Conservation (phyloP, 2,113 vertebrate species). For the Melanocharis versteri region DNA sequence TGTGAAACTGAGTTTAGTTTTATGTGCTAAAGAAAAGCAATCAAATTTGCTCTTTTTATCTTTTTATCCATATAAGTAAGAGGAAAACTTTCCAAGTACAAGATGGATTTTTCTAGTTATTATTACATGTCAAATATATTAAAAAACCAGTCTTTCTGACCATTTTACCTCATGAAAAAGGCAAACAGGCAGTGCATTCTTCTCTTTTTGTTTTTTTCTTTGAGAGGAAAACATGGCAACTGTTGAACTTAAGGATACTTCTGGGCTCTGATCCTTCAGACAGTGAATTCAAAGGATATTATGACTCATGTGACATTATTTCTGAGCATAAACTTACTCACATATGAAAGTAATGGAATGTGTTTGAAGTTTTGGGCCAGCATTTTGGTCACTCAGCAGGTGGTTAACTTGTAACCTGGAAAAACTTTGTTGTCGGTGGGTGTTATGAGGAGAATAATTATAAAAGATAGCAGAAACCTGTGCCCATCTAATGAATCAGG, state of each 20-base stretch:
- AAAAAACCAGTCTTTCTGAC: not conserved
- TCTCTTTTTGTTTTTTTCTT: not conserved
- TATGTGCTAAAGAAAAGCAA: not conserved
- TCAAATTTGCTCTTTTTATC: not conserved
- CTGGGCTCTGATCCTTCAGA: slow-evolving; percentile 53
- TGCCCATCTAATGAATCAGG: not conserved
- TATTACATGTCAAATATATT: not conserved
- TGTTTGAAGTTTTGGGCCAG: slow-evolving; percentile 57
- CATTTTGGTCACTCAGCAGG: slow-evolving; percentile 52
- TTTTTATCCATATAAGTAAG: not conserved
- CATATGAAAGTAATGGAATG: slow-evolving; percentile 60
- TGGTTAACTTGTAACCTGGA: slow-evolving; percentile 56
- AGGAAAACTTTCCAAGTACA: not conserved
- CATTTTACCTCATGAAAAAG: not conserved
- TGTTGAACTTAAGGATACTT: slow-evolving; percentile 19
- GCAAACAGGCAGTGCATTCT: not conserved
- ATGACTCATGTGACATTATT: slow-evolving; percentile 66
- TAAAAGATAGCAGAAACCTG: not conserved
- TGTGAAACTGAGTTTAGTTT: not conserved
- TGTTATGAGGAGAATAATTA: not conserved
- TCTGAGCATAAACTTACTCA: slow-evolving; percentile 52
- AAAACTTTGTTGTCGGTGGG: slow-evolving; percentile 42
- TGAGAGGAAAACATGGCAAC: slow-evolving; percentile 12
- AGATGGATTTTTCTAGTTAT: not conserved
- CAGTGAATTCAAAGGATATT: slow-evolving; percentile 50